Percentiles rank a stretch among this genome's conserved stretches.
Evolutionary conservation across 1,140 invertebrate genomes (phyloP).

Genomic region (Halictus rubicundus): DNA sequence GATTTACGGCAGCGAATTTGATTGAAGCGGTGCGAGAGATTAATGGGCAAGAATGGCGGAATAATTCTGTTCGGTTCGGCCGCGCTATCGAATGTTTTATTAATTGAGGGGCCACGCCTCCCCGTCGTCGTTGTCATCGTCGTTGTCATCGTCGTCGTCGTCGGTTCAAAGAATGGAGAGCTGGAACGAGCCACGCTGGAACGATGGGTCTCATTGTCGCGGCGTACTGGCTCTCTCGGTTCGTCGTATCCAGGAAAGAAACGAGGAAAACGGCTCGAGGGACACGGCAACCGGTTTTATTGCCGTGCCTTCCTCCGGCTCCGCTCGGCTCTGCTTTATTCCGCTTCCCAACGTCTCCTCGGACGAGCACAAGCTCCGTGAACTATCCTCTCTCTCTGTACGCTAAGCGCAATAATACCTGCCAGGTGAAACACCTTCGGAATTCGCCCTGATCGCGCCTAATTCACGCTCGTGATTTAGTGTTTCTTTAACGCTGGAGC

Average conservation of each 20-base stretch:
- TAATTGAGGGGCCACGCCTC: not conserved
- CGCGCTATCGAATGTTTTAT: not conserved
- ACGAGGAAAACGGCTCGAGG: constrained; percentile 27
- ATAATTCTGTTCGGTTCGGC: too few species aligned
- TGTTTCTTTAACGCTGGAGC: too few species aligned
- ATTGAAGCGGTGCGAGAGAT: too few species aligned
- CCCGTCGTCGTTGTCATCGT: not conserved
- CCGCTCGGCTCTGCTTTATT: not conserved
- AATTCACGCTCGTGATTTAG: too few species aligned
- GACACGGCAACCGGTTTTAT: constrained; percentile 40
- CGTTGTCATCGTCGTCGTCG: too few species aligned
- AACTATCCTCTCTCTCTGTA: constrained; percentile 7
- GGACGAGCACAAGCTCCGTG: not conserved
- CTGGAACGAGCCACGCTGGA: not conserved
- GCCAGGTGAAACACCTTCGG: too few species aligned
- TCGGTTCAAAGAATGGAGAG: not conserved
- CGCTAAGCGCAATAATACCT: not conserved
- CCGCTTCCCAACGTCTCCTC: not conserved
- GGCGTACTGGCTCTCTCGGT: not conserved
- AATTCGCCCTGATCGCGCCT: too few species aligned
- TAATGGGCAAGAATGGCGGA: too few species aligned
- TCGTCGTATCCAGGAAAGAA: constrained; percentile 27
- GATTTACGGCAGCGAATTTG: too few species aligned
- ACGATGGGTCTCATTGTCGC: constrained; percentile 15
- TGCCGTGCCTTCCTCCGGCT: not conserved